A percentile compares a stretch with the other conserved stretches of the same genome.
These are phyloP conservation scores for Heterodera schachtii DNA, from an alignment of 1,140 invertebrate genomes.

Conservation along the genomic window DNA sequence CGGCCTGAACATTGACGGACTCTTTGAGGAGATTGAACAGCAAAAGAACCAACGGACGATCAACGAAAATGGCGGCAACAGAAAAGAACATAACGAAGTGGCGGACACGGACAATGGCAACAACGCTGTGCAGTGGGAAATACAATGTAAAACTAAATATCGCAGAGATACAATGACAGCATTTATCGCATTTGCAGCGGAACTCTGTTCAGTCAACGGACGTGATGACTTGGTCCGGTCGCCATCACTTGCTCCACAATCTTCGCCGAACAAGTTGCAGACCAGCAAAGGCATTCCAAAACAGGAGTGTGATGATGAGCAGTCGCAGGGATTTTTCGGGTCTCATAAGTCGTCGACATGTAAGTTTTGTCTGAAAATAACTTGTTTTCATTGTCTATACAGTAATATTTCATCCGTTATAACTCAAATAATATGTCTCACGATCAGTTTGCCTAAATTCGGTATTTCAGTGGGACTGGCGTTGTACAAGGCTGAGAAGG, in stretches of 20 bases:
- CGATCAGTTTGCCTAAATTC: background rate
- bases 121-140: too few relatives aligned
- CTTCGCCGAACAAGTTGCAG: too few relatives aligned
- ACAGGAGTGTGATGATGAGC: background rate
- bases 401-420: too few relatives aligned
- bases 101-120: too few relatives aligned
- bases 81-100: background rate
- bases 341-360: background rate
- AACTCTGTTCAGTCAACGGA: too few relatives aligned
- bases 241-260: too few relatives aligned
- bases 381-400: too few relatives aligned
- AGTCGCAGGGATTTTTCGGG: background rate
- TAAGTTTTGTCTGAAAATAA: background rate
- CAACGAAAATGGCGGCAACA: background rate
- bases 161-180: too few relatives aligned
- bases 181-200: too few relatives aligned
- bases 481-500: slow-evolving; percentile 16
- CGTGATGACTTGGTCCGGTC: too few relatives aligned
- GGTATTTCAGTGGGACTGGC: slow-evolving; percentile 8
- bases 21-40: background rate
- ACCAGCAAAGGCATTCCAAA: background rate
- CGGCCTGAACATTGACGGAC: background rate
- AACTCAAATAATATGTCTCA: too few relatives aligned
- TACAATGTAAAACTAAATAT: too few relatives aligned
- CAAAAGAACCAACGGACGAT: background rate